Evolutionary conservation across 53 echinoderm and acorn worm species (phyloP), one percentile per base, ranked within the genome.

Genomic region (Echinarachnius parma): DNA sequence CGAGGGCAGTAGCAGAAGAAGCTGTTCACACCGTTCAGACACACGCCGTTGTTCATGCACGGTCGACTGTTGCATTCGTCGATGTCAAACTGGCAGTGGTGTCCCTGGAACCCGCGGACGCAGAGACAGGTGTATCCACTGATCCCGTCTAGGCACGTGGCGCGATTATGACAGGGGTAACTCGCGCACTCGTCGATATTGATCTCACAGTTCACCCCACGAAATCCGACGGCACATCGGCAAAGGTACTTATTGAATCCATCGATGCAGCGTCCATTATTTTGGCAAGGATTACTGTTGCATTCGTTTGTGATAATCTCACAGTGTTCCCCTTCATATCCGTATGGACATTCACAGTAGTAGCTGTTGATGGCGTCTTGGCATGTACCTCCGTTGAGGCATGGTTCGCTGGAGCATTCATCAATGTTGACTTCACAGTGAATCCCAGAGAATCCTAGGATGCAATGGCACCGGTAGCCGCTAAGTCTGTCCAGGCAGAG

Each of bases 291-390:
- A n/a, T 47, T n/a, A 62, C 76, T 75, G 18, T 22, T 8, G 34
- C 87, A 87, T 21, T 82, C 87, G 36, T 87, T 74, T 21, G 33
- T 77, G n/a, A 81, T 77, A 15, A 53, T 26, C 15, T 81, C 75
- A 59, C 75, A 82, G 76, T 75, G 29, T 19, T 46, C 25, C 14
- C 86, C 74, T 37, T 72, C 74, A 56, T 37, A 72, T 39, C 74
- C 74, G 4, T 19, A n/a, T 14, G 74, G 35, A 56, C 74, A 72
- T 56, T 54, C 44, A 26, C 74, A 72, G 29, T 56, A 25, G 46
- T 72, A 72, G 28, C 44, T 20, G 31, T 72, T 56, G 27, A 72
- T 56, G 22, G 27, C 56, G 39, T 72, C 74, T 25, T 54, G 55
- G 5, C 74, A 72, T 22, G 57, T 72, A 37, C 55, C 74, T n/a